phyloP scores from a whole-genome alignment of 2,888 invertebrate genomes.

The Orchestes rusci region DNA sequence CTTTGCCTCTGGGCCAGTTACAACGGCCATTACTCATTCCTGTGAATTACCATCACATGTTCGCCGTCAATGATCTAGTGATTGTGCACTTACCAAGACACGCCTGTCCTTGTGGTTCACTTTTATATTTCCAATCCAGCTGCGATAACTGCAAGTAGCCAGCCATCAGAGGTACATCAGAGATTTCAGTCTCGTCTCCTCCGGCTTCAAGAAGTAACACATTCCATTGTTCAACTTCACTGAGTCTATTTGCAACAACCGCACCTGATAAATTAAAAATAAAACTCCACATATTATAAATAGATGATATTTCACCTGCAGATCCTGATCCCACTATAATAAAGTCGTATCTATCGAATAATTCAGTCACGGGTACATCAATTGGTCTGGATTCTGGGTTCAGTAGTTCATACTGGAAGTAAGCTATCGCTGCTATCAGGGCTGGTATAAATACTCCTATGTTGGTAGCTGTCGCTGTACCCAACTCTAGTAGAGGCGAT shows the following conservation, averaged over 20 bases:
- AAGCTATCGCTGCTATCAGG: conserved; percentile 76
- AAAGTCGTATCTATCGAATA: conserved; percentile 71
- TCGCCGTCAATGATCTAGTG: not conserved
- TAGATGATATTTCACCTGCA: conserved; percentile 52
- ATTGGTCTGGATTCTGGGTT: conserved; percentile 76
- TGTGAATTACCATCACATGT: conserved; percentile 35
- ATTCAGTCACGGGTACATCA: conserved; percentile 58
- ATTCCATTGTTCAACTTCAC: conserved; percentile 73
- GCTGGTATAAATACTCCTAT: conserved; percentile 78
- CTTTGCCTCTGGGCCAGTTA: conserved; percentile 90
- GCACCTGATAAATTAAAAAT: conserved; percentile 51
- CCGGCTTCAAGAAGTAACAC: conserved; percentile 79
- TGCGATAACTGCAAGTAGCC: conserved; percentile 81
- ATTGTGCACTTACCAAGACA: conserved; percentile 61
- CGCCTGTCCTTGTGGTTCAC: conserved; percentile 74
- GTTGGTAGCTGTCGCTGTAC: conserved; percentile 59
- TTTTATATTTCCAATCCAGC: conserved; percentile 89
- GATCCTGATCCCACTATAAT: conserved; percentile 83
- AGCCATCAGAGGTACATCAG: conserved; percentile 81
- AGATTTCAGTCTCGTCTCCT: conserved; percentile 85
- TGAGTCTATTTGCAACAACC: conserved; percentile 75
- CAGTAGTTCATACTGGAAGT: conserved; percentile 77
- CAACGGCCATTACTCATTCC: conserved; percentile 79
- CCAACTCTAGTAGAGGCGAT: conserved; percentile 61
- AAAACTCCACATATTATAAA: not conserved